Base-by-base conservation (phyloP, 2,113 vertebrate species). In the Myiopsitta monachus region DNA sequence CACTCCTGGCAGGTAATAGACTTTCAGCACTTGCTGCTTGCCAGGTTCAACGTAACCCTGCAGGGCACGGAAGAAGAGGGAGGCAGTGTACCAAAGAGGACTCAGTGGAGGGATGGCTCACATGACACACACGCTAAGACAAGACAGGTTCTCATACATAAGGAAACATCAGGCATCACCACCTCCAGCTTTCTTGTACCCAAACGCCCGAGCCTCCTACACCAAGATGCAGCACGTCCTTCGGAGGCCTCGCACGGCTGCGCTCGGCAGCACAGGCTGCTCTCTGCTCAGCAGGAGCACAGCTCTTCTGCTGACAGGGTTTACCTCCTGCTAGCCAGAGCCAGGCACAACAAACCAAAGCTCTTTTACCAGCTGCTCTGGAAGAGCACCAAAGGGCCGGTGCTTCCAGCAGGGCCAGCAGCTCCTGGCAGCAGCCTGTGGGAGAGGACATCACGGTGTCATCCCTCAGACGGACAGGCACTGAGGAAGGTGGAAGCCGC, bases 1-100 rank as follows among this genome's bases (percentile, higher is more conserved):
- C 30, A 98, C n/a, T n/a, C 98, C 99, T 4, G 98, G 99, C 54
- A 99, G 93, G 95, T 98, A 99, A 90, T 89, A 98, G 59, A 99
- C 95, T 54, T 96, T 97, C 78, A 99, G 82, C 19, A 94, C 86
- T 62, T 98, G 97, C 66, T 98, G 95, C 14, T 95, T 19, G 31
- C 97, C 92, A 3, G 98, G 97, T 33, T 83, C 75, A 74, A 99
- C 19, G 57, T 97, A 97, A 70, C 98, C 98, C 99, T 99, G 92
- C 9, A 73, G 84, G 17, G 57, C 2, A 4, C 0, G 3, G 38
- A 67, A 4, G 38, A 62, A 87, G 83, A 44, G 31, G 21, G 30
- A 87, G 47, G 46, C 28, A 84, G 52, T 10, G 39, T 10, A 77
- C n/a, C 61, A 72, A 15, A 14, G 46, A 21, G 19, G 10, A 3